Evolutionary conservation across 2,797 vertebrate genomes (phyloP).

Genomic region (Psittacula derbiana): DNA sequence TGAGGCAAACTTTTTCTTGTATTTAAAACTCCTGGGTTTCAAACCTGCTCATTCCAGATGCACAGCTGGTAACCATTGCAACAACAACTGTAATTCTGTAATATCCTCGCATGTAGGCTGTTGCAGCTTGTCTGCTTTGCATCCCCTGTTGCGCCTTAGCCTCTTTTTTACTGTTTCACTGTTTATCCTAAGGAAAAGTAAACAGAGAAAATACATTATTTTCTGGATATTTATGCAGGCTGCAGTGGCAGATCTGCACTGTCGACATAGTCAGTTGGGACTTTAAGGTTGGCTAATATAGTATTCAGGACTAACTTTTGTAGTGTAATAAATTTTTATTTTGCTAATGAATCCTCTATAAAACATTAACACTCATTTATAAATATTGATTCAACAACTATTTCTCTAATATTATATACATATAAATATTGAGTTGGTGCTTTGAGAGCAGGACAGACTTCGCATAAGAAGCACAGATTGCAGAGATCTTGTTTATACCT

Average conservation of each 20-base stretch:
- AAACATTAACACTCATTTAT: constrained; percentile 64
- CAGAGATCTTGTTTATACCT: not conserved
- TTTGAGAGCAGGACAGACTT: constrained; percentile 23
- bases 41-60: constrained; percentile 62
- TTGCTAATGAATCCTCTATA: constrained; percentile 59
- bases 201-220: constrained; percentile 29
- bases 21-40: constrained; percentile 39
- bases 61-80: constrained; percentile 59
- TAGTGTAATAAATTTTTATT: constrained; percentile 46
- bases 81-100: constrained; percentile 62
- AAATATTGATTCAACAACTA: constrained; percentile 61
- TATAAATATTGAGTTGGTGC: constrained; percentile 15
- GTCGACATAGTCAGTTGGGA: constrained; percentile 2
- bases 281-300: not conserved
- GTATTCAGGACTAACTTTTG: constrained; percentile 29
- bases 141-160: constrained; percentile 51
- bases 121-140: constrained; percentile 41
- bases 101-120: constrained; percentile 54
- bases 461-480: not conserved
- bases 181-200: constrained; percentile 68
- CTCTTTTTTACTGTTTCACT: constrained; percentile 65
- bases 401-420: constrained; percentile 18
- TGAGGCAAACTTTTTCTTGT: not conserved
- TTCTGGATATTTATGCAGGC: not conserved
- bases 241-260: not conserved